A percentile compares a stretch with the other conserved stretches of the same genome.
Evolutionary conservation across 1,140 invertebrate genomes (phyloP).

Genomic region (Lethrus apterus): DNA sequence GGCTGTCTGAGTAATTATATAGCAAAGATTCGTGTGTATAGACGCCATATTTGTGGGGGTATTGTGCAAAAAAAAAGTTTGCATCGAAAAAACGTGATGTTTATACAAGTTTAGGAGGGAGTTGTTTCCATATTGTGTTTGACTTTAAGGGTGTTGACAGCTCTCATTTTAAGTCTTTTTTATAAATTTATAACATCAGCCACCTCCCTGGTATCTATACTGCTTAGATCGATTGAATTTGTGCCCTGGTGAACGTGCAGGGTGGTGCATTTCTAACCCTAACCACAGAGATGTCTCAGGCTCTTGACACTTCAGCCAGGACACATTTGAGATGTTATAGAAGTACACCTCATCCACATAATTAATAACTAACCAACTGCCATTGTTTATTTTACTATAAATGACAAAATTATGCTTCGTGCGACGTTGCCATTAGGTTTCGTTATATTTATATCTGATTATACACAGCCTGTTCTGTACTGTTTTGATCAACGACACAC

Average conservation of each 20-base stretch:
- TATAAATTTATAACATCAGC: conserved; percentile 17
- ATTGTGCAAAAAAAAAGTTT: conserved; percentile 29
- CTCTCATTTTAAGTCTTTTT: conserved; percentile 14
- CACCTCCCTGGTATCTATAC: conserved; percentile 25
- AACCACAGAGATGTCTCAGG: conserved; percentile 4
- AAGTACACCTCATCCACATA: neutral
- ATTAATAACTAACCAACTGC: conserved; percentile 10
- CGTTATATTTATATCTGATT: too few species aligned
- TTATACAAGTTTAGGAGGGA: conserved; percentile 7
- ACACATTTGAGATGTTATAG: neutral
- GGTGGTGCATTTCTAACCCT: conserved; percentile 14
- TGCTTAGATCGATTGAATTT: conserved; percentile 28
- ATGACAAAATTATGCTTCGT: neutral
- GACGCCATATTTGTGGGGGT: conserved; percentile 36
- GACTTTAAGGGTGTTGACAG: conserved; percentile 16
- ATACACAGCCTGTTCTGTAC: too few species aligned
- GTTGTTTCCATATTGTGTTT: neutral
- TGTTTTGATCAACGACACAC: too few species aligned
- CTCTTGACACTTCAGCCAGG: neutral
- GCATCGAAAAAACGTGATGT: conserved; percentile 4
- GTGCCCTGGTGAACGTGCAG: conserved; percentile 17
- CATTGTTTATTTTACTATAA: conserved; percentile 7
- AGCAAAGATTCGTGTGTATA: conserved; percentile 18
- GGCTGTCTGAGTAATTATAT: conserved; percentile 19
- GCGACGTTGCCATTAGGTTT: too few species aligned